Base-by-base conservation (phyloP, 1,140 invertebrate genomes). In the Stegodyphus mimosarum region DNA sequence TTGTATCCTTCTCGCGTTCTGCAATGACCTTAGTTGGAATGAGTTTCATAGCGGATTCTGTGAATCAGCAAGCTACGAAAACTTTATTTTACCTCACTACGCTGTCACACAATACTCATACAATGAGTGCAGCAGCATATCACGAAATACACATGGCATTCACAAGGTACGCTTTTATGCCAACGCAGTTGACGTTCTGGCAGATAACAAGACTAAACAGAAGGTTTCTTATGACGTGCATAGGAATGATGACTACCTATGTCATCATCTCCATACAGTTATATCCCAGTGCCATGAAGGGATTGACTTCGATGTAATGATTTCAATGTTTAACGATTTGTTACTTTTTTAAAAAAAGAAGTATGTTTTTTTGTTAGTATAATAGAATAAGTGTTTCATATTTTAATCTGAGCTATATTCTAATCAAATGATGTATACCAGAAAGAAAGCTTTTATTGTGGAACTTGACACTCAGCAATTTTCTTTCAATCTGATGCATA, bases 181-280 rank as follows among this genome's bases (percentile, higher is more conserved):
- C 81, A n/a, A 60, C 53, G 3, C 81, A 84, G 15, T 66, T 84
- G 6, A 84, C 81, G 7, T 71, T 83, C 17, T 74, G 70, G 72
- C 75, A 84, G 17, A 75, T 84, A 50, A 17, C 81, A 7, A 53
- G 81, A 17, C 81, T 84, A 6, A 76, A 84, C 33, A 66, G 71
- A 69, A 53, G 52, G 6, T 84, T 84, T 70, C 18, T 84, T 13
- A 84, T 84, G 81, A 84, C 72, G 13, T 84, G 81, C 55, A 33
- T 84, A 48, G 81, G 81, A 17, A 84, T 84, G 81, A 84, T 84
- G 81, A 69, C 73, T 11, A 84, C 81, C 4, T 84, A 84, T n/a
- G 64, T 84, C 17, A 84, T 84, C 17, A 76, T 84, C 5, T 18
- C 72, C 51, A 84, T 84, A 10, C 81, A 84, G 18, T 7, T 84